Conservation (phyloP, 1,140 invertebrate species). For the Tenebrio molitor region DNA sequence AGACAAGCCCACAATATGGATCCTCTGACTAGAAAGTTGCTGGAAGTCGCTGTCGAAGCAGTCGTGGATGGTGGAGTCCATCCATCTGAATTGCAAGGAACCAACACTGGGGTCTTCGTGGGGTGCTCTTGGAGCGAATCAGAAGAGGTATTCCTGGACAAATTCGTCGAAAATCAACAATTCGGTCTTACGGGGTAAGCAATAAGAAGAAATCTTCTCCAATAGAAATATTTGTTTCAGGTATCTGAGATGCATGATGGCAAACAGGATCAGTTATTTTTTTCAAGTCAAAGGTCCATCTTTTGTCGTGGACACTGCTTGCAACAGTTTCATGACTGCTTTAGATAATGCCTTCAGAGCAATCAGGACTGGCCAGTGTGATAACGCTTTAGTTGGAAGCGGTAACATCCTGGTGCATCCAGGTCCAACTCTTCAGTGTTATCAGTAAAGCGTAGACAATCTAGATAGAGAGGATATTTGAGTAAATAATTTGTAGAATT, state of each 20-base stretch:
- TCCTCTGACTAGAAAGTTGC: conserved; percentile 86
- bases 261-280: conserved; percentile 88
- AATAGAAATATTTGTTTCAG: background rate
- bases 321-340: conserved; percentile 90
- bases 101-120: conserved; percentile 86
- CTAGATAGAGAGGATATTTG: conserved; percentile 65
- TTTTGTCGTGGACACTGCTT: conserved; percentile 89
- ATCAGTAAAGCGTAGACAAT: conserved; percentile 65
- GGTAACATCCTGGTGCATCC: conserved; percentile 88
- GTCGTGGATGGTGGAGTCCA: conserved; percentile 87
- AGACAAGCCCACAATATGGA: conserved; percentile 91
- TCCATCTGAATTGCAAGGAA: conserved; percentile 74
- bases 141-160: conserved; percentile 80
- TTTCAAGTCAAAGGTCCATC: conserved; percentile 82
- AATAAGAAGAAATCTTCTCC: no score
- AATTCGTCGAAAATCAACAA: conserved; percentile 53
- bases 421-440: conserved; percentile 86
- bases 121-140: conserved; percentile 82
- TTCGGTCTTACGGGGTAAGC: background rate
- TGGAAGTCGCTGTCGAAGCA: conserved; percentile 90
- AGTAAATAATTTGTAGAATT: conserved; percentile 76
- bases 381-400: conserved; percentile 90
- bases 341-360: conserved; percentile 85
- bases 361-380: conserved; percentile 83
- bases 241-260: conserved; percentile 75